Conservation (phyloP, 2,888 invertebrate species). For the Epirrhoe alternata region DNA sequence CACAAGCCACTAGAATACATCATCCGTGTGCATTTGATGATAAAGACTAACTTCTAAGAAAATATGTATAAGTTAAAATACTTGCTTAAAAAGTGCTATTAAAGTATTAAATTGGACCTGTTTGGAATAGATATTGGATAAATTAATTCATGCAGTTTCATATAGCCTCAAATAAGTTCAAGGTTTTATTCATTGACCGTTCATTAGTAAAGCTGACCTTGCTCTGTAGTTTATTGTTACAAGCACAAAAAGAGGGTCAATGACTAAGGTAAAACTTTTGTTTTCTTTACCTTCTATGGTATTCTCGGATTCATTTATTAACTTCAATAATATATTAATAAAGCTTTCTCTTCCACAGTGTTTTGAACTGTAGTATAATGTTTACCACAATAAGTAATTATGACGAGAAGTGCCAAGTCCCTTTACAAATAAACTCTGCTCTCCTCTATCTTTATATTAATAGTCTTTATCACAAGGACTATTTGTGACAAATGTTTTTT, state of each 20-base stretch:
- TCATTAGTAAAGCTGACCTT: conserved; percentile 22
- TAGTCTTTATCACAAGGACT: conserved; percentile 20
- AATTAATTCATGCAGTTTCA: not conserved
- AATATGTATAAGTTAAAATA: no score
- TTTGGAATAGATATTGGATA: not conserved
- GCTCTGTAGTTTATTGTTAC: conserved; percentile 22
- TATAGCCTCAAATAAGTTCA: conserved; percentile 21
- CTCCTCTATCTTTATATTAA: conserved; percentile 38
- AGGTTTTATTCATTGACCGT: conserved; percentile 22
- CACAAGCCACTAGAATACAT: no score
- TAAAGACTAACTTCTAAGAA: no score
- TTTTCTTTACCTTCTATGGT: no score
- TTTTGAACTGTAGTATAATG: not conserved
- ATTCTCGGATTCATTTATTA: no score
- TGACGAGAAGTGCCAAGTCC: conserved; percentile 51
- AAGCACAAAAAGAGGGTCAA: conserved; percentile 14
- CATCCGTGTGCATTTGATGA: no score
- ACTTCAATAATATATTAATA: not conserved
- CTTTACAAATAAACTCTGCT: conserved; percentile 48
- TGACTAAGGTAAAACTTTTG: conserved; percentile 4
- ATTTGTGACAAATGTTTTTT: not conserved
- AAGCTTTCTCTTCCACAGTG: not conserved
- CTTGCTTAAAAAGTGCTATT: no score
- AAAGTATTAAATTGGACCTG: not conserved
- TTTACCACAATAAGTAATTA: conserved; percentile 6